These are phyloP conservation scores for Myanophis thanlyinensis DNA, from an alignment of 2,113 vertebrate genomes.

Conservation along the genomic window DNA sequence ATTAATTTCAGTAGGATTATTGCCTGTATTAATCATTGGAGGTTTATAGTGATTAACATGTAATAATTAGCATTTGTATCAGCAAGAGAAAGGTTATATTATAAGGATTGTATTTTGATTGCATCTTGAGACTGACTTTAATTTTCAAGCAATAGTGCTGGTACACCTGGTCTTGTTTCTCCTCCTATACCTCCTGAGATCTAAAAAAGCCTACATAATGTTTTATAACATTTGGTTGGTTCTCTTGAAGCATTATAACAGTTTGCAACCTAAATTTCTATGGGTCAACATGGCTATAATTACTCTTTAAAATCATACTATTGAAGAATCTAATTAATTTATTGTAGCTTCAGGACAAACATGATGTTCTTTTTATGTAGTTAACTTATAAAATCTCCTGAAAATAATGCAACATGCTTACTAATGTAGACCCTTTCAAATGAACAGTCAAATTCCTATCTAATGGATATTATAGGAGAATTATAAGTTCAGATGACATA, in stretches of 20 bases:
- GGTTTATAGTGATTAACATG: not conserved
- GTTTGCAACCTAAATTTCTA: not conserved
- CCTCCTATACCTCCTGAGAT: not conserved
- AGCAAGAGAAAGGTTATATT: not conserved
- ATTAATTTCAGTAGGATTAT: not conserved
- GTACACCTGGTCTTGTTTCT: not conserved
- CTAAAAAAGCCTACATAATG: not conserved
- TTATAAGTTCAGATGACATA: not conserved
- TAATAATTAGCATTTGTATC: not conserved
- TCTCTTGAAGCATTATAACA: not conserved
- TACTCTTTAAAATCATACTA: not conserved
- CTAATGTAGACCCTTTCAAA: not conserved
- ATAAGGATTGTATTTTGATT: not conserved
- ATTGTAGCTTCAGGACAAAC: not conserved
- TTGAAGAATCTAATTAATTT: not conserved
- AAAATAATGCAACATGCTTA: not conserved
- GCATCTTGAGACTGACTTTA: not conserved
- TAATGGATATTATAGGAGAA: not conserved
- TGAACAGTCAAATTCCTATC: not conserved
- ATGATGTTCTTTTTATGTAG: not conserved
- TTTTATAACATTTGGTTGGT: not conserved
- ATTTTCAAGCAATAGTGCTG: not conserved
- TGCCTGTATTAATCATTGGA: not conserved
- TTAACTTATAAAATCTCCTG: not conserved
- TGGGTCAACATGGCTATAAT: not conserved